phyloP scores from a whole-genome alignment of 2,888 invertebrate species.

The Epinotia bilunana region DNA sequence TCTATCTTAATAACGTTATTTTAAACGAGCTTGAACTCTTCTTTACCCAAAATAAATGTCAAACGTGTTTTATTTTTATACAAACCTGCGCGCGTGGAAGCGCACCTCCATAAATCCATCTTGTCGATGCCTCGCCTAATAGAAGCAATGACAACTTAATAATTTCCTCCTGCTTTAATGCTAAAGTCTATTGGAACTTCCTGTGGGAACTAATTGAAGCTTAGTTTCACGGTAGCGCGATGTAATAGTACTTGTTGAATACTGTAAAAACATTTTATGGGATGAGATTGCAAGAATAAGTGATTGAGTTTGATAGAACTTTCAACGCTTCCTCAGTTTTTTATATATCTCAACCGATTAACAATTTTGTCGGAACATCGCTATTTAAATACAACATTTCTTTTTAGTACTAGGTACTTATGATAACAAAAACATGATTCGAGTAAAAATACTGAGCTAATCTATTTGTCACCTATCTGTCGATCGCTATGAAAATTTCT shows the following conservation, averaged over 20 bases:
- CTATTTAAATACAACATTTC: neutral
- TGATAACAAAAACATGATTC: neutral
- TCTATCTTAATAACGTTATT: conserved; percentile 5
- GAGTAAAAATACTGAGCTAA: neutral
- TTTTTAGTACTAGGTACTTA: neutral
- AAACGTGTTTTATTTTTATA: conserved; percentile 62
- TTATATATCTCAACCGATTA: neutral
- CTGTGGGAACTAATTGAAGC: conserved; percentile 47
- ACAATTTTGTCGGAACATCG: neutral
- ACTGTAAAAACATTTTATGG: conserved; percentile 1
- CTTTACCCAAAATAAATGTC: conserved; percentile 51
- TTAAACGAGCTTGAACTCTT: conserved; percentile 37
- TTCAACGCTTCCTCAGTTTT: neutral
- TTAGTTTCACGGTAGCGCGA: conserved; percentile 30
- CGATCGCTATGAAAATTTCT: conserved; percentile 49
- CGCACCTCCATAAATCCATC: conserved; percentile 71
- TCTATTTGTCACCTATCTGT: conserved; percentile 17
- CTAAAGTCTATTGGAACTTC: conserved; percentile 46
- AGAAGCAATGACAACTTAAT: conserved; percentile 77
- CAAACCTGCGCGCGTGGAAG: conserved; percentile 50
- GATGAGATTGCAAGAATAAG: conserved; percentile 9
- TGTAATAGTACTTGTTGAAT: conserved; percentile 36
- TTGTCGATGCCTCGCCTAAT: conserved; percentile 70
- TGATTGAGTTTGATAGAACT: neutral
- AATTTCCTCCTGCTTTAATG: conserved; percentile 72